Base-by-base conservation (phyloP, 1,140 invertebrate genomes). In the Apis dorsata region DNA sequence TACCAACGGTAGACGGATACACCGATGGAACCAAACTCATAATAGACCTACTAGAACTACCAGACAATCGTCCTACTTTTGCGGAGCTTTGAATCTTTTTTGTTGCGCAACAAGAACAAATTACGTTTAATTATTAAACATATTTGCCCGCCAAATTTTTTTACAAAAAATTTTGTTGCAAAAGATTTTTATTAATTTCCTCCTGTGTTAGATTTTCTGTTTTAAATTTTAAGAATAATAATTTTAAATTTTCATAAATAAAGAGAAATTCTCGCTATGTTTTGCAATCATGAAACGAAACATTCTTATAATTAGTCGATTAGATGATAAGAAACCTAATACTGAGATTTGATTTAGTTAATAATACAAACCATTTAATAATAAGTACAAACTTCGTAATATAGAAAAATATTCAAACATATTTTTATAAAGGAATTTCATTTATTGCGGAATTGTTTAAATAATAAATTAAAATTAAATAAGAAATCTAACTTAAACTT, bases 21-120 rank as follows among this genome's bases (percentile, higher is more conserved):
- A 91, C 72, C 91, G 90, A 83, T 93, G 93, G 93, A 93, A 92
- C 68, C 77, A 69, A 63, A 88, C 72, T 62, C 75, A 73, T n/a
- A 76, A 79, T 34, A 81, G 78, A 19, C 59, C 83, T 34, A 92
- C 73, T 69, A 89, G 91, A 87, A 85, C 87, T 51, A 28, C 49
- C n/a, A 88, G 91, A 79, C 90, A 92, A 88, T 92, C 92, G n/a
- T 93, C 92, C 84, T 94, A 94, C 85, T 91, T 93, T 73, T 90
- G 90, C 19, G 92, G 92, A 24, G 90, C 92, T 24, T 91, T 94
- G 79, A 94, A 90, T 79, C 93, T 94, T 79, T 91, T 94, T 73
- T 94, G 93, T 81, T 94, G 93, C 88, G 79, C 93, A 60, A 89
- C 92, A 28, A 90, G 92, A 78, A 90, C 93, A 68, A 93, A 93